Conservation (phyloP, 1,140 invertebrate species). For the Lordiphosa stackelbergi region DNA sequence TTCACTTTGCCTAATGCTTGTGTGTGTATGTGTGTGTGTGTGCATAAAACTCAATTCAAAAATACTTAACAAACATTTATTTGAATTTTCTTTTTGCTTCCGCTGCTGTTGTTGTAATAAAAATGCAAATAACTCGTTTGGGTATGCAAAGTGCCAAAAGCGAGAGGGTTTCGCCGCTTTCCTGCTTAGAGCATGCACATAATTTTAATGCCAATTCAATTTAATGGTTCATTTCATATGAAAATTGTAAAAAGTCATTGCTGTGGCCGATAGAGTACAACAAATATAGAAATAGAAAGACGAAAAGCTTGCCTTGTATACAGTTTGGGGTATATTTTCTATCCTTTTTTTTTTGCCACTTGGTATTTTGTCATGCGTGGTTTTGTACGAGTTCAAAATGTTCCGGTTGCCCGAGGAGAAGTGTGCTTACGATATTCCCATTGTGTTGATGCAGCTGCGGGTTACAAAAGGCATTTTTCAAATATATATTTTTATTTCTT, state of each 20-base stretch:
- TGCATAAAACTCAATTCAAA: conserved; percentile 68
- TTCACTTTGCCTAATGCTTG: conserved; percentile 49
- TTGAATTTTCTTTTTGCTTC: conserved; percentile 50
- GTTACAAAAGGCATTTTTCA: conserved; percentile 49
- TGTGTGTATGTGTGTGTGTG: conserved; percentile 22
- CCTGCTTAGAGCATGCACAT: conserved; percentile 48
- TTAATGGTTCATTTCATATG: conserved; percentile 76
- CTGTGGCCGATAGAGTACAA: conserved; percentile 55
- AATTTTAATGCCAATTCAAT: conserved; percentile 76
- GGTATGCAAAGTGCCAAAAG: conserved; percentile 73
- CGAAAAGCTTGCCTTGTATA: conserved; percentile 20
- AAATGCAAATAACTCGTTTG: conserved; percentile 72
- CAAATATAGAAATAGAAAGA: conserved; percentile 23
- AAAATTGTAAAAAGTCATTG: conserved; percentile 76
- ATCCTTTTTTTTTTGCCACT: conserved; percentile 40
- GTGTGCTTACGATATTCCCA: conserved; percentile 27
- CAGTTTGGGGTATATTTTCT: conserved; percentile 6
- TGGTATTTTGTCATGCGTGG: conserved; percentile 73
- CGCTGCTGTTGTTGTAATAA: conserved; percentile 69
- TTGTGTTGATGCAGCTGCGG: conserved; percentile 61
- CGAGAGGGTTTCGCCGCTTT: conserved; percentile 17
- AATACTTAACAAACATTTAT: conserved; percentile 75
- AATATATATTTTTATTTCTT: conserved; percentile 1
- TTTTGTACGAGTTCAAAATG: conserved; percentile 30
- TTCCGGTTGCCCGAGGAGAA: conserved; percentile 8